A percentile compares a stretch with the other conserved stretches of the same genome.
Conservation (phyloP, 64 coral and sea anemone genomes). For the Actinia equina region DNA sequence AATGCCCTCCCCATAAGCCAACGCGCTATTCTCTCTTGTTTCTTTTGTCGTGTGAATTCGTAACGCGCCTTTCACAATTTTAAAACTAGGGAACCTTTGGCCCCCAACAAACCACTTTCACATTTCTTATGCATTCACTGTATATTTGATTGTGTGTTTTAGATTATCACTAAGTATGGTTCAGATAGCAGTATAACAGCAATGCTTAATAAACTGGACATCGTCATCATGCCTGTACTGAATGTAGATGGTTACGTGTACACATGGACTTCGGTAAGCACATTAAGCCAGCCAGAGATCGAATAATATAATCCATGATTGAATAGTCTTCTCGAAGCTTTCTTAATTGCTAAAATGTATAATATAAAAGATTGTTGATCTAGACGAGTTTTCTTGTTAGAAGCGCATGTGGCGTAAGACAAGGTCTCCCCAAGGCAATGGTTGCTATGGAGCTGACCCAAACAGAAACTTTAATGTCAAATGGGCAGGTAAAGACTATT, state of each 20-base stretch:
- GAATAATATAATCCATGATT: too few relatives aligned
- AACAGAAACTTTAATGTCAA: conserved; percentile 76
- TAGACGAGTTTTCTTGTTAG: background rate
- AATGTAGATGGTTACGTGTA: conserved; percentile 76
- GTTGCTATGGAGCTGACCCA: conserved; percentile 69
- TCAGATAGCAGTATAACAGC: conserved; percentile 22
- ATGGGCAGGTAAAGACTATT: conserved; percentile 63
- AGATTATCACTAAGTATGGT: conserved; percentile 38
- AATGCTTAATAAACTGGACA: conserved; percentile 54
- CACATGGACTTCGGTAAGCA: conserved; percentile 15
- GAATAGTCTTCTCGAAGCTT: too few relatives aligned
- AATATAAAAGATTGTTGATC: too few relatives aligned
- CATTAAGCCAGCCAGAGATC: too few relatives aligned
- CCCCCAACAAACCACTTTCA: too few relatives aligned
- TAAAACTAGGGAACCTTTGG: background rate
- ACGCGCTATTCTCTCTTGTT: too few relatives aligned
- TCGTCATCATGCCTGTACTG: conserved; percentile 73
- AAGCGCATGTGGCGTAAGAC: conserved; percentile 80
- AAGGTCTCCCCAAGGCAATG: conserved; percentile 20
- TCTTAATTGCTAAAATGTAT: too few relatives aligned
- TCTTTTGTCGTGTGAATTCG: too few relatives aligned
- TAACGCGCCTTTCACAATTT: too few relatives aligned
- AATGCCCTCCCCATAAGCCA: too few relatives aligned
- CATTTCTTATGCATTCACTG: background rate
- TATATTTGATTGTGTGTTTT: conserved; percentile 1